Evolutionary conservation across 2,797 vertebrate genomes (phyloP).

Genomic region (Nyctalus aviator): DNA sequence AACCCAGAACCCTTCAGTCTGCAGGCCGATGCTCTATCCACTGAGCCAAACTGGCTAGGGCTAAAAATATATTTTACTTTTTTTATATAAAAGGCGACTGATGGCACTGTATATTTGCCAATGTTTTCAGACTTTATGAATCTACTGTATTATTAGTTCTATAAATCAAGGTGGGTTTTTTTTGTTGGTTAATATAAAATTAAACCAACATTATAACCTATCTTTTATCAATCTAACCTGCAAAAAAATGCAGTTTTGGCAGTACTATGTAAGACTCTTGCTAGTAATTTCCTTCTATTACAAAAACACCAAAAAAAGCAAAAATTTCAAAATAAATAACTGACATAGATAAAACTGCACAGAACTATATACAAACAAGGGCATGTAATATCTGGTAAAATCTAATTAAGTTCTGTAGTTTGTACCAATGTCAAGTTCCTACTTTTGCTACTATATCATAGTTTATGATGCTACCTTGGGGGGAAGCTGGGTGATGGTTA

Average conservation of each 20-base stretch:
- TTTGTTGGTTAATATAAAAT: not conserved
- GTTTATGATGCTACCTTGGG: not conserved
- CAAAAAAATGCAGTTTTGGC: not conserved
- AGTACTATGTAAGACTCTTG: not conserved
- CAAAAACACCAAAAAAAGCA: not conserved
- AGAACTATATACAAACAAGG: not conserved
- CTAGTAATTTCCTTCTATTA: not conserved
- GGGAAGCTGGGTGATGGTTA: not conserved
- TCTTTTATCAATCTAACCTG: not conserved
- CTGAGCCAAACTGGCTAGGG: too few species aligned
- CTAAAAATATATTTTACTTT: not conserved
- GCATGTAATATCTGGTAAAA: not conserved
- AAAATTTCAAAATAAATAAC: not conserved
- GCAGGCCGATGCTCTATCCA: too few species aligned
- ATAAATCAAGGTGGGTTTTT: not conserved
- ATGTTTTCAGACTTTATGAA: constrained; percentile 21
- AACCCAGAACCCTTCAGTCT: too few species aligned
- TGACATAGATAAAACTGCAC: not conserved
- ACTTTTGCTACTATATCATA: not conserved
- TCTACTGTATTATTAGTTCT: not conserved
- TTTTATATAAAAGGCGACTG: not conserved
- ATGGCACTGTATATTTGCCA: not conserved
- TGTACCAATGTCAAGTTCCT: not conserved
- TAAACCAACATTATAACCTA: not conserved
- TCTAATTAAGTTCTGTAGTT: not conserved